phyloP scores from a whole-genome alignment of 2,113 vertebrate species.

The Geococcyx californianus region DNA sequence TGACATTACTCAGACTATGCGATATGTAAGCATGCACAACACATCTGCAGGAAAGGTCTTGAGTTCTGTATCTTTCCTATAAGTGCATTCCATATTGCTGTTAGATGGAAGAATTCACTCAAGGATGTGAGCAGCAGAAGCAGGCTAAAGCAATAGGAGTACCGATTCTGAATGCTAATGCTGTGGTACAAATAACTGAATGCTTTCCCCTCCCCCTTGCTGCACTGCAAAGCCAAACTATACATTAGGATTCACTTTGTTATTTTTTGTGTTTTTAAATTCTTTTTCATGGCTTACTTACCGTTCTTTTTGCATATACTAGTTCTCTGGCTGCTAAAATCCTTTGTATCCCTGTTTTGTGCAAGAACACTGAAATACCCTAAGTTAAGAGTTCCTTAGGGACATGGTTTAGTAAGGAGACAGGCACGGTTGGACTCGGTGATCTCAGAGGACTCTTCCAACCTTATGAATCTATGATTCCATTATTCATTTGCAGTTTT shows the following conservation, averaged over 20 bases:
- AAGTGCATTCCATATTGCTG: neutral
- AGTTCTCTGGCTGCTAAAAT: neutral
- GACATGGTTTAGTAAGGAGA: too few relatives aligned
- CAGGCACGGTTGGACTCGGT: too few relatives aligned
- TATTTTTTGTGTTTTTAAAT: neutral
- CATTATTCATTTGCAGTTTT: neutral
- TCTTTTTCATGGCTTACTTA: neutral
- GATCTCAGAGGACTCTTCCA: too few relatives aligned
- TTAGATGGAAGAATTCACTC: neutral
- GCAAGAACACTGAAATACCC: neutral
- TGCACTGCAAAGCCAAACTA: neutral
- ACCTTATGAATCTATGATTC: too few relatives aligned
- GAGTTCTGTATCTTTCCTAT: neutral
- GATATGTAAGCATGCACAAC: neutral
- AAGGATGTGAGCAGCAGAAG: neutral
- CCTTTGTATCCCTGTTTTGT: neutral
- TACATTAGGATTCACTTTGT: neutral
- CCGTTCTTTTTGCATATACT: neutral
- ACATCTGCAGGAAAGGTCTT: neutral
- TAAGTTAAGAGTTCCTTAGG: too few relatives aligned
- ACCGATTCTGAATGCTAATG: neutral
- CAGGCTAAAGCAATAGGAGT: neutral
- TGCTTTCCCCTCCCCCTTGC: neutral
- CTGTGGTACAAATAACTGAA: neutral
- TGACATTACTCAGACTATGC: neutral